Conservation (phyloP, 2,113 vertebrate genomes). For the Brachyistius frenatus region DNA sequence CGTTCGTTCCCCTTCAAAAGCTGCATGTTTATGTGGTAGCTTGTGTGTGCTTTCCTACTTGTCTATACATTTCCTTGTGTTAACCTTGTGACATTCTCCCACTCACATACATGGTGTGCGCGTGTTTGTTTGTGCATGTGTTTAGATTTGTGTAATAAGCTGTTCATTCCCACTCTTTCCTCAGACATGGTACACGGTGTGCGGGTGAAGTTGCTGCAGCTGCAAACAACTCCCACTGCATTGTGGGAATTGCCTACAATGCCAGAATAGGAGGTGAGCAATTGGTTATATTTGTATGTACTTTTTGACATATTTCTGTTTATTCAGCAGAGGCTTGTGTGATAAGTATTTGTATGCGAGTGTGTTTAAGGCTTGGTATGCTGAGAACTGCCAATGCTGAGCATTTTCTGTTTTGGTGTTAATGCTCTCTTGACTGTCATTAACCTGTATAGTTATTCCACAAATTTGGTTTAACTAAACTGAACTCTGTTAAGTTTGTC, state of each 20-base stretch:
- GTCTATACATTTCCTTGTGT: conserved; percentile 43
- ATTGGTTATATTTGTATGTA: conserved; percentile 11
- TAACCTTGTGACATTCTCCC: conserved; percentile 12
- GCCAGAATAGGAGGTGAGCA: conserved; percentile 96
- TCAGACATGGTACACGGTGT: conserved; percentile 98
- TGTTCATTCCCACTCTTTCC: conserved; percentile 59
- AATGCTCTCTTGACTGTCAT: neutral
- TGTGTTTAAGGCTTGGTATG: neutral
- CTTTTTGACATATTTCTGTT: conserved; percentile 8
- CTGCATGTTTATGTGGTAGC: conserved; percentile 33
- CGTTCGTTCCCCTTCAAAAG: conserved; percentile 31
- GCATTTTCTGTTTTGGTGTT: neutral
- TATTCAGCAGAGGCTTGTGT: conserved; percentile 9
- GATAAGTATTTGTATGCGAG: neutral
- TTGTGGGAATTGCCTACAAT: conserved; percentile 97
- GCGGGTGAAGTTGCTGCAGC: conserved; percentile 97
- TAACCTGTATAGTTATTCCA: neutral
- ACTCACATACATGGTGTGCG: neutral
- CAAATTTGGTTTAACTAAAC: no score
- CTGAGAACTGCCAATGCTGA: conserved; percentile 1
- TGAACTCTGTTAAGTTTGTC: no score
- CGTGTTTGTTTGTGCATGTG: neutral
- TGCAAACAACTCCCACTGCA: conserved; percentile 98
- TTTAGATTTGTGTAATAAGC: conserved; percentile 42
- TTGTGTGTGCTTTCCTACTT: conserved; percentile 26